Conservation (phyloP, 2,797 vertebrate species). For the Ispidina lecontei region DNA sequence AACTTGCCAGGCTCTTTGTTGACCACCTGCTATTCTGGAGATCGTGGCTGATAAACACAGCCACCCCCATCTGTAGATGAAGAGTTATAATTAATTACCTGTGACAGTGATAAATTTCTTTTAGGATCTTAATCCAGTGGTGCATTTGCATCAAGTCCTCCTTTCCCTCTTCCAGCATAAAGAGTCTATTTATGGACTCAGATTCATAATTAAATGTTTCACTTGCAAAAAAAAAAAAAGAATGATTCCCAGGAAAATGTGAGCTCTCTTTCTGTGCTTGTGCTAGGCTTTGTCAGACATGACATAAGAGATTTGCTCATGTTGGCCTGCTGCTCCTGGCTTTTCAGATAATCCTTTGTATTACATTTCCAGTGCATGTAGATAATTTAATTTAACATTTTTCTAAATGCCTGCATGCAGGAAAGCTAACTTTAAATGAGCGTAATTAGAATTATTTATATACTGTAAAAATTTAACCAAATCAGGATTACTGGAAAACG, state of each 20-base stretch:
- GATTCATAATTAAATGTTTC: slow-evolving; percentile 76
- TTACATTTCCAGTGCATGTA: slow-evolving; percentile 75
- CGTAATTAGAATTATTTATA: slow-evolving; percentile 80
- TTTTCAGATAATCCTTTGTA: slow-evolving; percentile 78
- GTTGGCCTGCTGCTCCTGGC: slow-evolving; percentile 71
- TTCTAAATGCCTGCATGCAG: slow-evolving; percentile 75
- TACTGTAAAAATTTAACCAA: slow-evolving; percentile 75
- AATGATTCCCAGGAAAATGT: slow-evolving; percentile 75
- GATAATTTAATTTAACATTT: slow-evolving; percentile 79
- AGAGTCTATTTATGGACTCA: slow-evolving; percentile 68
- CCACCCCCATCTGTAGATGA: slow-evolving; percentile 55
- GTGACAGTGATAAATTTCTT: slow-evolving; percentile 77
- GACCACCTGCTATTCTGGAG: slow-evolving; percentile 65
- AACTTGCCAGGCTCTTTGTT: slow-evolving; percentile 55
- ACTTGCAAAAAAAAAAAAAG: slow-evolving; percentile 67
- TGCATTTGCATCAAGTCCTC: slow-evolving; percentile 49
- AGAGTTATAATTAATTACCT: slow-evolving; percentile 78
- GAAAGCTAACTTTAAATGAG: slow-evolving; percentile 74
- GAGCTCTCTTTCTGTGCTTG: slow-evolving; percentile 58
- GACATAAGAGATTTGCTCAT: slow-evolving; percentile 71
- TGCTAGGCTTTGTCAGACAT: slow-evolving; percentile 66
- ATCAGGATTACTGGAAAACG: slow-evolving; percentile 76
- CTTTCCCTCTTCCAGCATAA: slow-evolving; percentile 21
- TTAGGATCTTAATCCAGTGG: slow-evolving; percentile 64
- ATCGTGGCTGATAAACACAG: slow-evolving; percentile 66